phyloP scores from a whole-genome alignment of 2,888 invertebrate species.

The Harpalus rubripes region DNA sequence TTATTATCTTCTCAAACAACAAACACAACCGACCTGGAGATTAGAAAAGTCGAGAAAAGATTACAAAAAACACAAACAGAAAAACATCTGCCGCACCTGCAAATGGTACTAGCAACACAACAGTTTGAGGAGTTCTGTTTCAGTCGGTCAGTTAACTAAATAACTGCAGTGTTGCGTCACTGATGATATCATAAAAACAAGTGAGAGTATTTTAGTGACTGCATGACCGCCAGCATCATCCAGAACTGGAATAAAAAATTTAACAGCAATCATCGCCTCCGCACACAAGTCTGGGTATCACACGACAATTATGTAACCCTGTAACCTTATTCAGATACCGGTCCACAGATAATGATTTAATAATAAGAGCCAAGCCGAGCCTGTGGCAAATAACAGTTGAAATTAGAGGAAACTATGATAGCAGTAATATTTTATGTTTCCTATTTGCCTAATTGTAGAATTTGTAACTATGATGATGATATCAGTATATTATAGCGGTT shows the following conservation, averaged over 20 bases:
- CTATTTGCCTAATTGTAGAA: not conserved
- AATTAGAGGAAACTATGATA: conserved; percentile 8
- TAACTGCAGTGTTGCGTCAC: conserved; percentile 66
- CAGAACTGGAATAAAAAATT: conserved; percentile 48
- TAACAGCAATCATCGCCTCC: conserved; percentile 48
- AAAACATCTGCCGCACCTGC: conserved; percentile 36
- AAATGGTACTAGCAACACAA: conserved; percentile 30
- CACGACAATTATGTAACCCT: conserved; percentile 60
- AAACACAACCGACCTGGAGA: conserved; percentile 7
- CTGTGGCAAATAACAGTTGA: not conserved
- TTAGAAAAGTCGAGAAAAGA: conserved; percentile 35
- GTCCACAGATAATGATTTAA: conserved; percentile 18
- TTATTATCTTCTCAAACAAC: conserved; percentile 33
- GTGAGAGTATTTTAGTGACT: conserved; percentile 65
- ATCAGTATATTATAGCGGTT: no score
- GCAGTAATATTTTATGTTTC: not conserved
- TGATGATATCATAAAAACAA: conserved; percentile 65
- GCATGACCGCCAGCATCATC: conserved; percentile 60
- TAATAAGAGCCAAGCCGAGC: conserved; percentile 1
- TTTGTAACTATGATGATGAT: not conserved
- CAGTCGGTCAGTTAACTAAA: conserved; percentile 62
- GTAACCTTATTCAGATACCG: conserved; percentile 42
- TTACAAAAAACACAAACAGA: conserved; percentile 20
- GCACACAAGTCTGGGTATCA: conserved; percentile 42
- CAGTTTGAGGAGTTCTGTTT: conserved; percentile 52